Evolutionary conservation across 1,140 invertebrate genomes (phyloP).

Genomic region (Gonioctena quinquepunctata): DNA sequence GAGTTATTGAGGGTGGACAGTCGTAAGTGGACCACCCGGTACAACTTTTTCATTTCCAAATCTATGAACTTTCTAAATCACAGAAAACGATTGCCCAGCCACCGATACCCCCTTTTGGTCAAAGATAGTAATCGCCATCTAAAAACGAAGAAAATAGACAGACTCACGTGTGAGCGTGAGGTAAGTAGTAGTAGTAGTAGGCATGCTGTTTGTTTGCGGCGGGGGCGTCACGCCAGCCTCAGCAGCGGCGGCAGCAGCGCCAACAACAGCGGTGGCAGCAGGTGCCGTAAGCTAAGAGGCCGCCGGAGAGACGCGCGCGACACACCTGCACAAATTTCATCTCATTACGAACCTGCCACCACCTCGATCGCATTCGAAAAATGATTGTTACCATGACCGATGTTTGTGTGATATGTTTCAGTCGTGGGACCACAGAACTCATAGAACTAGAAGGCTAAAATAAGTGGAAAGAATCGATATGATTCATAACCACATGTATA

Average conservation of each 20-base stretch:
- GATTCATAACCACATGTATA: too few species aligned
- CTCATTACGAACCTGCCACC: constrained; percentile 20
- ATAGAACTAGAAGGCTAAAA: too few species aligned
- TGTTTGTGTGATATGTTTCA: too few species aligned
- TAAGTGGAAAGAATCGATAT: too few species aligned
- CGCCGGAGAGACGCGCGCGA: constrained; percentile 34
- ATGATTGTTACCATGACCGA: neutral
- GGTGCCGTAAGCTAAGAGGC: constrained; percentile 36
- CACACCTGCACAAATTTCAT: constrained; percentile 46
- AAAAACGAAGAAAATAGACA: constrained; percentile 14
- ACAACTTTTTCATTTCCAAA: too few species aligned
- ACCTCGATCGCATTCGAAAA: constrained; percentile 17
- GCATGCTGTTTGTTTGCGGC: constrained; percentile 24
- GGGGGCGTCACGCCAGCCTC: constrained; percentile 38
- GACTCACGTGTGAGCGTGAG: constrained; percentile 34
- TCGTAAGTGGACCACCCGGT: too few species aligned
- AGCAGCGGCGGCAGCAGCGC: constrained; percentile 40
- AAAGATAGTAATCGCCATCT: too few species aligned
- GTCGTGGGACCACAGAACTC: too few species aligned
- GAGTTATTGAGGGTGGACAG: too few species aligned
- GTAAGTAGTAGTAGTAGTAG: constrained; percentile 11
- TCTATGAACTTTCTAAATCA: too few species aligned
- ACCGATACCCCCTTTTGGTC: too few species aligned
- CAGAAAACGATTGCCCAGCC: too few species aligned
- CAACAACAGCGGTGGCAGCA: constrained; percentile 51